Evolutionary conservation across 2,888 invertebrate genomes (phyloP).

Genomic region (Magallana nippona): DNA sequence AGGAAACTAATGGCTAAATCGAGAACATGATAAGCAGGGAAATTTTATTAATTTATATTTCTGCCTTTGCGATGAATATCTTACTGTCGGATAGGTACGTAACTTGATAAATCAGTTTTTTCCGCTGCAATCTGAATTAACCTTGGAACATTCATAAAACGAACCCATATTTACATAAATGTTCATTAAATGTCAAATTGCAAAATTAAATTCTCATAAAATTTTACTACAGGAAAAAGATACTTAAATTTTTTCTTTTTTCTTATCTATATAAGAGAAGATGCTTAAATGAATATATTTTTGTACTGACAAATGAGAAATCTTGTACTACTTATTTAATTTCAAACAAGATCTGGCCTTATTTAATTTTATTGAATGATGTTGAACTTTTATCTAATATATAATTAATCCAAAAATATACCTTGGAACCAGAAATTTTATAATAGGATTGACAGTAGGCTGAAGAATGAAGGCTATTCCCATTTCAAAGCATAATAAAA

Average conservation of each 20-base stretch:
- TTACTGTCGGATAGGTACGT: neutral
- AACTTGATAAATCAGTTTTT: conserved; percentile 11
- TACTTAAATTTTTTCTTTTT: conserved; percentile 1
- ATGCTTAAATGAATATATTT: neutral
- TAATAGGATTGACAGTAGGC: too few relatives aligned
- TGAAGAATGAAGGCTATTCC: too few relatives aligned
- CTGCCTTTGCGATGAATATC: conserved; percentile 24
- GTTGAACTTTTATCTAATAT: too few relatives aligned
- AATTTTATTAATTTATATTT: conserved; percentile 35
- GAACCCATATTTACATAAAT: neutral
- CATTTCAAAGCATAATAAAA: too few relatives aligned
- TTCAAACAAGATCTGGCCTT: too few relatives aligned
- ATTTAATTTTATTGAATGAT: too few relatives aligned
- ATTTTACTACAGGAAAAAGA: neutral
- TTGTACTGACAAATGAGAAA: too few relatives aligned
- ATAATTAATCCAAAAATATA: too few relatives aligned
- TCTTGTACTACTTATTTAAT: too few relatives aligned
- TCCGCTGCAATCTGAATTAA: neutral
- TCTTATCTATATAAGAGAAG: neutral
- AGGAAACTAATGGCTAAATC: conserved; percentile 32
- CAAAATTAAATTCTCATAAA: conserved; percentile 12
- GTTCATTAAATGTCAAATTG: conserved; percentile 28
- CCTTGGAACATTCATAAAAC: conserved; percentile 15
- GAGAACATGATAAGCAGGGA: conserved; percentile 24
- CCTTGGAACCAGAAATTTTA: too few relatives aligned